Conservation (phyloP, 2,797 vertebrate species). For the Phylloscopus collybita region DNA sequence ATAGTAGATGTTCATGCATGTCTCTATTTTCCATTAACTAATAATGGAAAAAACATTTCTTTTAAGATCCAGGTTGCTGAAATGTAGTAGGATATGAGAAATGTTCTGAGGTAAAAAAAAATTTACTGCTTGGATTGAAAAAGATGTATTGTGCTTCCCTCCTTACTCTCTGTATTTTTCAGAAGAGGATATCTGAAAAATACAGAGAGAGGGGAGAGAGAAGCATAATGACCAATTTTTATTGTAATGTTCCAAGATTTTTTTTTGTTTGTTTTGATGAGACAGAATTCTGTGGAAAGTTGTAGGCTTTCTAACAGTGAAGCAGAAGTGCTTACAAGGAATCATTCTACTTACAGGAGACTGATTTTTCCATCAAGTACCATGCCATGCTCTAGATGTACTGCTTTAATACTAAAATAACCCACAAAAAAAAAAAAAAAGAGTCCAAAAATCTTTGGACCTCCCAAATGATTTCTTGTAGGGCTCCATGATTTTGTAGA, state of each 20-base stretch:
- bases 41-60: not conserved
- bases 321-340: not conserved
- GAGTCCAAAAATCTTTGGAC: not conserved
- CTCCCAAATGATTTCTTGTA: not conserved
- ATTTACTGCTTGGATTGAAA: not conserved
- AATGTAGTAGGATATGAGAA: not conserved
- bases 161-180: not conserved
- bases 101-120: not conserved
- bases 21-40: not conserved
- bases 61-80: not conserved
- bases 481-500: not conserved
- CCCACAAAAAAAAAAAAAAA: fast-evolving
- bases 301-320: not conserved
- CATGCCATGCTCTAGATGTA: not conserved
- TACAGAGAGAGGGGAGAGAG: not conserved
- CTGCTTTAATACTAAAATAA: not conserved
- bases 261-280: not conserved
- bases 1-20: not conserved
- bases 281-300: not conserved
- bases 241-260: not conserved
- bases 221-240: not conserved
- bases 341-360: not conserved
- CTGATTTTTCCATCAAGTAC: not conserved
- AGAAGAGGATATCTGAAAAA: not conserved
- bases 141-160: not conserved